phyloP scores from a whole-genome alignment of 2,888 invertebrate genomes.

The Harpalus rubripes region DNA sequence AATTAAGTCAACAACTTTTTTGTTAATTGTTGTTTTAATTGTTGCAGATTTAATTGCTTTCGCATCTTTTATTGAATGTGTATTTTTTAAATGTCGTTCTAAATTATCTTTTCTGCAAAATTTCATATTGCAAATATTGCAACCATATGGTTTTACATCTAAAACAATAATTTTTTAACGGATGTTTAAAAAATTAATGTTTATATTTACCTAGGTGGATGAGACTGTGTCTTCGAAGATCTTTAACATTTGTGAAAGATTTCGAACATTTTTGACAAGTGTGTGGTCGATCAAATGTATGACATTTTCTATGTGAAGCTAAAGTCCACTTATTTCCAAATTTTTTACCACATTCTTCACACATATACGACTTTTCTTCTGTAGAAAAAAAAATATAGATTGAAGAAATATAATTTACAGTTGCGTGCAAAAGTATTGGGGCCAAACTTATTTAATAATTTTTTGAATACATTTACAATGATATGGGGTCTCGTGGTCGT shows the following conservation, averaged over 20 bases:
- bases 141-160: slow-evolving; percentile 86
- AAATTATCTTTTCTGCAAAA: slow-evolving; percentile 90
- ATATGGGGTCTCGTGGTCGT: too few species aligned
- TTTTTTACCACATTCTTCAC: slow-evolving; percentile 81
- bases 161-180: slow-evolving; percentile 70
- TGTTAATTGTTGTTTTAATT: slow-evolving; percentile 53
- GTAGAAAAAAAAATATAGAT: slow-evolving; percentile 69
- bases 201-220: slow-evolving; percentile 82
- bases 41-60: slow-evolving; percentile 50
- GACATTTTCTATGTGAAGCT: slow-evolving; percentile 80
- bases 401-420: too few species aligned
- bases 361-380: slow-evolving; percentile 80
- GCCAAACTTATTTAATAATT: too few species aligned
- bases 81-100: slow-evolving; percentile 86
- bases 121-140: slow-evolving; percentile 84
- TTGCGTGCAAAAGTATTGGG: too few species aligned
- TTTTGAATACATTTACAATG: too few species aligned
- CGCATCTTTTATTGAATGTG: slow-evolving; percentile 80
- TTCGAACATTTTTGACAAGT: slow-evolving; percentile 84
- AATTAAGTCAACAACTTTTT: slow-evolving; percentile 40
- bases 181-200: not conserved
- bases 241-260: slow-evolving; percentile 84
- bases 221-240: slow-evolving; percentile 84
- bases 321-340: slow-evolving; percentile 82
- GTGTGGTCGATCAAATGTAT: slow-evolving; percentile 79